These are phyloP conservation scores for Egretta garzetta DNA, from an alignment of 2,113 vertebrate species.

Conservation along the genomic window DNA sequence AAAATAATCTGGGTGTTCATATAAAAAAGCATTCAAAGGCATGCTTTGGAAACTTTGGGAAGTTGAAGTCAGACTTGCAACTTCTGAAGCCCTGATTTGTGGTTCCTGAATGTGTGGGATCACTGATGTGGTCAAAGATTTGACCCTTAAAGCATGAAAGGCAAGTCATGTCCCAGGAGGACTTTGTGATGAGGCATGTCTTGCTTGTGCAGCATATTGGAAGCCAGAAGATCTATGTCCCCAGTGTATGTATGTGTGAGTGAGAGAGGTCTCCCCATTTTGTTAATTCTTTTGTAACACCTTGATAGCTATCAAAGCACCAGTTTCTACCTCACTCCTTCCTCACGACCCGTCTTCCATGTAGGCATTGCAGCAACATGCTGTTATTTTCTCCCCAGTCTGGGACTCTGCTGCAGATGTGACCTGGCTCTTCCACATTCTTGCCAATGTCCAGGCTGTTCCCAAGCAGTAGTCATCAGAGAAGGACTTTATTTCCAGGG, in stretches of 20 bases:
- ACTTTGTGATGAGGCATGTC: neutral
- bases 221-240: neutral
- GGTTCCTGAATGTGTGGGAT: slow-evolving; percentile 12
- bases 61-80: neutral
- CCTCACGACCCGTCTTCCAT: neutral
- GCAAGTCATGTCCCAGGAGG: neutral
- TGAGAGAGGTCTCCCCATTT: neutral
- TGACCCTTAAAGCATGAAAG: neutral
- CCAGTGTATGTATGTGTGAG: neutral
- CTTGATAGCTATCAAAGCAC: neutral
- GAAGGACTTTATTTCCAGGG: neutral
- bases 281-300: neutral
- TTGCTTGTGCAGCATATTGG: neutral
- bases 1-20: neutral
- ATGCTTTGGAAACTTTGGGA: slow-evolving; percentile 15
- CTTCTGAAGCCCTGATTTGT: slow-evolving; percentile 33
- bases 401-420: neutral
- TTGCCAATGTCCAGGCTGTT: neutral
- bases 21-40: neutral
- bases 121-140: slow-evolving; percentile 29
- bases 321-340: neutral
- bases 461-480: slow-evolving; percentile 34
- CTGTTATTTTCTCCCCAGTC: neutral
- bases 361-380: neutral
- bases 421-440: neutral